phyloP scores from a whole-genome alignment of 1,140 invertebrate genomes.

The Heliconius congener region DNA sequence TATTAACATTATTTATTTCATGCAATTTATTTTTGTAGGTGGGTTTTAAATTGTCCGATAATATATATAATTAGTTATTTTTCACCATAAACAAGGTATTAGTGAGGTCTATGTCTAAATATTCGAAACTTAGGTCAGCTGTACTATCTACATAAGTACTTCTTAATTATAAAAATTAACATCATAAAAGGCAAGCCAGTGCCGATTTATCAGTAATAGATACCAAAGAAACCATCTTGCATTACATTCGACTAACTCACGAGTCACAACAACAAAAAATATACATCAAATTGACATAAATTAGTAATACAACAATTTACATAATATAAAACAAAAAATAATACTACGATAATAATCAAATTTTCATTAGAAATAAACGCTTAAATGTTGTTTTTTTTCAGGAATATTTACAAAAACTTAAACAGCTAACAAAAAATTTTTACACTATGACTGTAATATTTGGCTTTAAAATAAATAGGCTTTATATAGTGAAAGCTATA shows the following conservation, averaged over 20 bases:
- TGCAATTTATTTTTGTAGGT: conserved; percentile 42
- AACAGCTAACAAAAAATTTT: conserved; percentile 69
- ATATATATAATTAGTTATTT: conserved; percentile 46
- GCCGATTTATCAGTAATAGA: conserved; percentile 53
- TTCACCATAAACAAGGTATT: conserved; percentile 47
- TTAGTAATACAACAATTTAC: conserved; percentile 74
- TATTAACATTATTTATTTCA: background rate
- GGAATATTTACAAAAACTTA: conserved; percentile 78
- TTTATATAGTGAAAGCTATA: conserved; percentile 79
- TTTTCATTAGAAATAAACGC: conserved; percentile 67
- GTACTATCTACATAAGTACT: conserved; percentile 49
- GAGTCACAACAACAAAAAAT: conserved; percentile 70
- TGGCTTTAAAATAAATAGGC: conserved; percentile 80
- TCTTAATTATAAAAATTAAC: conserved; percentile 42
- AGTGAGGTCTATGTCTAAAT: conserved; percentile 55
- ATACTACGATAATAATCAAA: conserved; percentile 71
- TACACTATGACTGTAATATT: conserved; percentile 80
- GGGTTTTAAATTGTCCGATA: conserved; percentile 62
- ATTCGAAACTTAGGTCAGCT: conserved; percentile 47
- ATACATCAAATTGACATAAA: conserved; percentile 76
- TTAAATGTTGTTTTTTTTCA: conserved; percentile 51
- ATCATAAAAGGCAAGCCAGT: conserved; percentile 58
- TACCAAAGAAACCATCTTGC: conserved; percentile 46
- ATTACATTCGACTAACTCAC: conserved; percentile 52
- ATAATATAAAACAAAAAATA: conserved; percentile 77